Conservation (phyloP, 92 coral and sea anemone genomes). For the Isaurus tuberculatus region DNA sequence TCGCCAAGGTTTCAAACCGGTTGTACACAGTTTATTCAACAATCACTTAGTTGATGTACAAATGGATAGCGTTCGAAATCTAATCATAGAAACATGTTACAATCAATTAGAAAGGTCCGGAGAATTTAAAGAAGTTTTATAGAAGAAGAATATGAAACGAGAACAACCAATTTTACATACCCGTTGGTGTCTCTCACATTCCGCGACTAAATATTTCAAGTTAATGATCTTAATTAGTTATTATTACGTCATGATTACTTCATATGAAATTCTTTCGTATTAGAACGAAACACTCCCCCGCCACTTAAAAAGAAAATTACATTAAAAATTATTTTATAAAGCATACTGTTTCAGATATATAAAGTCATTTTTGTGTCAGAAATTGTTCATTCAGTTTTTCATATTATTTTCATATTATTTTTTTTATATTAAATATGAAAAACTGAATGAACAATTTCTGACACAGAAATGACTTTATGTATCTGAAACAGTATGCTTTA, state of each 20-base stretch:
- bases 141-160: constrained; percentile 3
- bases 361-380: constrained; percentile 56
- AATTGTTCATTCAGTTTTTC: constrained; percentile 61
- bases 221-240: constrained; percentile 8
- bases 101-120: constrained; percentile 13
- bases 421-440: too few species aligned
- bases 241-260: constrained; percentile 13
- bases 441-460: constrained; percentile 65
- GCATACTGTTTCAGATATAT: neutral
- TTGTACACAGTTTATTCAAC: constrained; percentile 21
- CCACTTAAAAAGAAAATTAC: neutral
- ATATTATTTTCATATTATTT: too few species aligned
- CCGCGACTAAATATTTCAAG: constrained; percentile 6
- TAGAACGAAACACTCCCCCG: constrained; percentile 6
- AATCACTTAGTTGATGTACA: neutral
- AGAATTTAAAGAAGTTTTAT: constrained; percentile 10
- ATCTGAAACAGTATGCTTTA: neutral
- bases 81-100: constrained; percentile 15
- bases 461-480: constrained; percentile 48
- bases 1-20: constrained; percentile 7
- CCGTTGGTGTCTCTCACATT: constrained; percentile 6
- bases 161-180: neutral
- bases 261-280: constrained; percentile 7
- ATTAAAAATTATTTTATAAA: neutral
- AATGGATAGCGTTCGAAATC: constrained; percentile 14